Evolutionary conservation across 1,140 invertebrate species (phyloP), one percentile per base, ranked within the genome.

Genomic region (Hestina assimilis): DNA sequence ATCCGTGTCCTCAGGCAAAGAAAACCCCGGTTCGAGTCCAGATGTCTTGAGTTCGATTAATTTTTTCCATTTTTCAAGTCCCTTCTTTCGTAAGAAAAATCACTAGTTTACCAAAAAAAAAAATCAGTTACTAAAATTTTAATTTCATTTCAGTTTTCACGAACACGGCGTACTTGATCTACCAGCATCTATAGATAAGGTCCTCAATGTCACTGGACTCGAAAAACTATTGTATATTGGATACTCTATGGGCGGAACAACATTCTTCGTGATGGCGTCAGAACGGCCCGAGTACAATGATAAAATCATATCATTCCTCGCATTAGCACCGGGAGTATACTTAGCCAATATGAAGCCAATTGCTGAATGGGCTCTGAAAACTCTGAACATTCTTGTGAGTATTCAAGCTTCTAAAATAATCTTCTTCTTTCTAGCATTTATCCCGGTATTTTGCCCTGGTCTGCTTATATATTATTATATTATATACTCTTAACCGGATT

Each of bases 141-240:
- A n/a, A 21, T 43, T 19, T 8, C 7, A 3, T 69, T 73, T 0
- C 51, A 85, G 83, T 56, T 84, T 84, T 54, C 74, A 87, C 50
- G 83, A 87, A 21, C 75, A 85, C 38, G 80, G 82, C 2, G 75
- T 73, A 56, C 91, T 92, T 59, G 95, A 96, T 72, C 57, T 94
- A 12, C 93, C 94, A 20, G 92, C 93, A 0, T 90, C 92, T 71
- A 90, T 96, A 12, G 91, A 94, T 63, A 91, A 91, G 55, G 89
- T 94, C 3, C 63, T 94, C 1, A 64, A 89, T 1, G 67, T 75
- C 8, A 94, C 92, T 0, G 80, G 85, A 0, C 68, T 88, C 4
- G 42, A 79, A 3, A 89, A 91, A 41, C 15, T 95, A 0, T 79
- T 90, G 42, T 94, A 90, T 69, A 59, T 91, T 12, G 90, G 91